phyloP scores from a whole-genome alignment of 2,888 invertebrate species.

The Trachelus iudaicus region DNA sequence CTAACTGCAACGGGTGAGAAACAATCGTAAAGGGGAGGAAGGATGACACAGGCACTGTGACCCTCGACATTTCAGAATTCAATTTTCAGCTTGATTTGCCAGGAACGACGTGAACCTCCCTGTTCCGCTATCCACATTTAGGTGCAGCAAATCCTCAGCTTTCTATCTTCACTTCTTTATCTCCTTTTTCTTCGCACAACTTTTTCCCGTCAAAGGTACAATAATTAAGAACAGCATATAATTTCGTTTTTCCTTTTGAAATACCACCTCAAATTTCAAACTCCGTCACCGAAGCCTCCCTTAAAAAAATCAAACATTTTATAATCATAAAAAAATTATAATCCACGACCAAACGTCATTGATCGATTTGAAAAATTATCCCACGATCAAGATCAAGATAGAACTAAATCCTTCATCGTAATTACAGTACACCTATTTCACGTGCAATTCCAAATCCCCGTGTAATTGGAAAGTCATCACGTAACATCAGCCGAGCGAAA shows the following conservation, averaged over 20 bases:
- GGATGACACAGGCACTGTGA: constrained; percentile 20
- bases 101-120: constrained; percentile 32
- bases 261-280: background rate
- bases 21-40: constrained; percentile 39
- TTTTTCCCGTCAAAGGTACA: background rate
- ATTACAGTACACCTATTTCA: background rate
- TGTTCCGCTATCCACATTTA: background rate
- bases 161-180: background rate
- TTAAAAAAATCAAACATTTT: background rate
- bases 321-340: no score
- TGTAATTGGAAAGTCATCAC: background rate
- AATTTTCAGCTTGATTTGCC: constrained; percentile 64
- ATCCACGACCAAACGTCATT: background rate
- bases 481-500: background rate
- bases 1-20: constrained; percentile 32
- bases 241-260: background rate
- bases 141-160: background rate
- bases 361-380: background rate
- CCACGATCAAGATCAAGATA: background rate
- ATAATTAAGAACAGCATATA: background rate
- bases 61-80: constrained; percentile 52
- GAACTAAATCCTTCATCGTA: background rate
- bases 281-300: background rate
- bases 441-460: background rate
- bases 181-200: background rate